These are phyloP conservation scores for Pachyseris speciosa DNA, from an alignment of 64 coral and sea anemone genomes.

Conservation along the genomic window DNA sequence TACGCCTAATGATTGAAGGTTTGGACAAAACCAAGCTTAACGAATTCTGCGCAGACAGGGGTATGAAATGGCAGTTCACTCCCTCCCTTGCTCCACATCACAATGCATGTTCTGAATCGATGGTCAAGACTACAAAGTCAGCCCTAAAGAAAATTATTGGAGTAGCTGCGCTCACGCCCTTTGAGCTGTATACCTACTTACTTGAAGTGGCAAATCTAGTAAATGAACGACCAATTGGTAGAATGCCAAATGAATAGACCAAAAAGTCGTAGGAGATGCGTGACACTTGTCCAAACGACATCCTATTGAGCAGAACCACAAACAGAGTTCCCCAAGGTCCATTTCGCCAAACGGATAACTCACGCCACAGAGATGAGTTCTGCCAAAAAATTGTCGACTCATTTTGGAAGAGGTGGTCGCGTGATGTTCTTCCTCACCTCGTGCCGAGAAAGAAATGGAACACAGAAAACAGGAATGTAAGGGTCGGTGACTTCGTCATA, in stretches of 20 bases:
- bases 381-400: conserved; percentile 61
- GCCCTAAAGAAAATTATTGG: conserved; percentile 64
- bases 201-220: conserved; percentile 64
- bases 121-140: conserved; percentile 47
- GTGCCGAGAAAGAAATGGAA: conserved; percentile 60
- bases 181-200: conserved; percentile 64
- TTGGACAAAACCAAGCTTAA: background rate
- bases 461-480: background rate
- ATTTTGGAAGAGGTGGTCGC: conserved; percentile 47
- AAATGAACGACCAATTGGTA: conserved; percentile 68
- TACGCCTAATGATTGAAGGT: conserved; percentile 52
- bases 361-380: conserved; percentile 39
- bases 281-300: conserved; percentile 59
- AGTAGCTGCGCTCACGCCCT: background rate
- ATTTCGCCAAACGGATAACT: conserved; percentile 52
- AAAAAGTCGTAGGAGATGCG: too few species aligned
- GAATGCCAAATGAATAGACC: conserved; percentile 60
- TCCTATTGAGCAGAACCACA: conserved; percentile 42
- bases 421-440: conserved; percentile 48
- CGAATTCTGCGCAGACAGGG: conserved; percentile 31
- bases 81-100: conserved; percentile 52
- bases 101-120: conserved; percentile 62
- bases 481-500: conserved; percentile 23
- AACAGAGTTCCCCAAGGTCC: conserved; percentile 56
- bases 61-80: conserved; percentile 36